These are phyloP conservation scores for Stenchaetothrips biformis DNA, from an alignment of 2,888 invertebrate species.

Conservation along the genomic window DNA sequence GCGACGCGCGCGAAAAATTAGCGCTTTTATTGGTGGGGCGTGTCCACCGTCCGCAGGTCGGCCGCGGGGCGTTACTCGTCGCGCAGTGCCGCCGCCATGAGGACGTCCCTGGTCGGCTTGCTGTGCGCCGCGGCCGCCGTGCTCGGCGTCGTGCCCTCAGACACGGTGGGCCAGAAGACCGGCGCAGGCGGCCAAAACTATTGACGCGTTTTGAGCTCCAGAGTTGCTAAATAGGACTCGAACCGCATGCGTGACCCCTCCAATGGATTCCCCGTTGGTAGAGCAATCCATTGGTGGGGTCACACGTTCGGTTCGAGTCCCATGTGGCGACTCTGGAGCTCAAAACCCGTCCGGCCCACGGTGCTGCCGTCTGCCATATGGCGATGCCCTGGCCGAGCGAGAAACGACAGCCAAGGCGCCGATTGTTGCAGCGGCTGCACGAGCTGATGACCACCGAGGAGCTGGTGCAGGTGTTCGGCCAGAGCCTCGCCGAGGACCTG, in stretches of 20 bases:
- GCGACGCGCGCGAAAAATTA: too few species aligned
- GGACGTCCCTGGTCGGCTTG: not conserved
- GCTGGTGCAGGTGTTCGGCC: conserved; percentile 48
- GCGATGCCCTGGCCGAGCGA: not conserved
- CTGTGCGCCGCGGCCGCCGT: not conserved
- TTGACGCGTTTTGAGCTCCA: too few species aligned
- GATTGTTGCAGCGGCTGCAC: conserved; percentile 41
- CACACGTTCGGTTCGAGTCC: too few species aligned
- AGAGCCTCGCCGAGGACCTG: conserved; percentile 44
- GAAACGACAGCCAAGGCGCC: not conserved
- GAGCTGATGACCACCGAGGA: conserved; percentile 47
- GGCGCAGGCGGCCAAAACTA: too few species aligned
- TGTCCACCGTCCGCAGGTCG: too few species aligned
- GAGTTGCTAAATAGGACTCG: too few species aligned
- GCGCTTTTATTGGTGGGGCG: too few species aligned
- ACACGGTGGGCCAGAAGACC: not conserved
- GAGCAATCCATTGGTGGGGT: too few species aligned
- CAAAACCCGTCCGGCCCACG: not conserved
- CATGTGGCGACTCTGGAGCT: too few species aligned
- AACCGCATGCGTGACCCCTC: too few species aligned
- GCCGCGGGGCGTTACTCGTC: too few species aligned
- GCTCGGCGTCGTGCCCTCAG: not conserved
- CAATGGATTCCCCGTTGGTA: too few species aligned
- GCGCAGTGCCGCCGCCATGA: not conserved
- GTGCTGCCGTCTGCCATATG: not conserved